These are phyloP conservation scores for Junonia oenone DNA, from an alignment of 2,888 invertebrate species.

Conservation along the genomic window DNA sequence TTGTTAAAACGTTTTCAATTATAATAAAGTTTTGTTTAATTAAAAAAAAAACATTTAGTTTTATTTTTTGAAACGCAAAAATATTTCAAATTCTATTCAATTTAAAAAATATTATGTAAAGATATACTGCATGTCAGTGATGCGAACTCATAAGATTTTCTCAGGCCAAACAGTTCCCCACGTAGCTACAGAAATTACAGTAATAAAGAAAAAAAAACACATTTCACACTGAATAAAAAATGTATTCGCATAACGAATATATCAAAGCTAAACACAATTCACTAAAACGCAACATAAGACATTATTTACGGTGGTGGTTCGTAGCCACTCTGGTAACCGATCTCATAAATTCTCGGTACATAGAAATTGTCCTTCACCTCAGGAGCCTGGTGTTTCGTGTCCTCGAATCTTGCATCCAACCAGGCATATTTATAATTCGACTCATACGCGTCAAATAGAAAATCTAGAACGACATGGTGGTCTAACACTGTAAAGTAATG, in stretches of 20 bases:
- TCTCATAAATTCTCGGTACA: not conserved
- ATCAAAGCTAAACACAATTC: no score
- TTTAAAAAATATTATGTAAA: no score
- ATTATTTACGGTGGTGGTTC: not conserved
- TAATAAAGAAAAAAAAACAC: no score
- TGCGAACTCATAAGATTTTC: no score
- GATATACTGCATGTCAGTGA: no score
- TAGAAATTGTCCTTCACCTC: not conserved
- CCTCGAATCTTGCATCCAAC: constrained; percentile 25
- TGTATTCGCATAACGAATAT: no score
- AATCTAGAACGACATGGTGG: constrained; percentile 37
- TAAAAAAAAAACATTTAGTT: not conserved
- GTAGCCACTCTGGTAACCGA: not conserved
- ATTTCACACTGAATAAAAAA: not conserved
- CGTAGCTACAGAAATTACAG: no score
- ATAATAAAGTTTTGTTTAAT: not conserved
- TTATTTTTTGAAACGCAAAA: not conserved
- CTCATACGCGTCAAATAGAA: constrained; percentile 37
- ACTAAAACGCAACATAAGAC: not conserved
- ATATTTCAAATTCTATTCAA: no score
- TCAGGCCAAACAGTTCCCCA: no score
- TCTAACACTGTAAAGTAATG: constrained; percentile 42
- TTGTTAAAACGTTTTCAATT: not conserved
- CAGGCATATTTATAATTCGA: constrained; percentile 21
- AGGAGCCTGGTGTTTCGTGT: constrained; percentile 20